Evolutionary conservation across 2,113 vertebrate species (phyloP), one percentile per base, ranked within the genome.

Genomic region (Ptyas mucosa): DNA sequence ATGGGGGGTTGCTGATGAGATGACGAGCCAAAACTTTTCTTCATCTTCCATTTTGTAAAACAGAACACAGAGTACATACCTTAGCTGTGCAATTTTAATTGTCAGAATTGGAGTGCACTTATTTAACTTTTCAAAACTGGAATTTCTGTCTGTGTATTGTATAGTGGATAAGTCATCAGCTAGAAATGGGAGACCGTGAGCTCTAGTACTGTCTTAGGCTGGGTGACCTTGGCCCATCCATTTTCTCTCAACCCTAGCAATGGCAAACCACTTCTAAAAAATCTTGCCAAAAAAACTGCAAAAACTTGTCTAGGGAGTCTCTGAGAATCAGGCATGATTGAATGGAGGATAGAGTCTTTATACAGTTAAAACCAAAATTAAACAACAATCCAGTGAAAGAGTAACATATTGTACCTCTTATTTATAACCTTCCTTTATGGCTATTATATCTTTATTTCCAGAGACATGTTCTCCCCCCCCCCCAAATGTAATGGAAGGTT

Each of bases 361-460:
- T 15, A 55, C 1, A 57, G 85, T 89, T 88, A 94, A 95, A 91
- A 88, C 90, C 91, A 91, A 97, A 97, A 96, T 94, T 95, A 89
- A 96, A 95, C 8, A 11, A 55, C 93, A 81, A 69, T 95, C 87
- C 81, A 90, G 89, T 88, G 85, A 21, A 92, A 92, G 24, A 94
- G 92, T 93, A 89, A 96, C 58, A 94, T 75, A 94, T 96, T 91
- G 95, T 96, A 97, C 95, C 93, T 75, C 85, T 49, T 93, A 88
- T 97, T 97, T 97, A 97, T 92, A 89, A 85, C 90, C n/a, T 39
- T 87, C 97, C 97, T 96, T 93, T 90, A 95, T 90, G 69, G 90
- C 96, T 96, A 96, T 95, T 96, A 97, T 96, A 96, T 91, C 97
- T 97, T 97, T 95, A 97, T 96, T 96, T 97, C 95, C 96, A 95